These are phyloP conservation scores for Microcebus griseorufus DNA, from an alignment of 2,113 vertebrate genomes.

Conservation along the genomic window DNA sequence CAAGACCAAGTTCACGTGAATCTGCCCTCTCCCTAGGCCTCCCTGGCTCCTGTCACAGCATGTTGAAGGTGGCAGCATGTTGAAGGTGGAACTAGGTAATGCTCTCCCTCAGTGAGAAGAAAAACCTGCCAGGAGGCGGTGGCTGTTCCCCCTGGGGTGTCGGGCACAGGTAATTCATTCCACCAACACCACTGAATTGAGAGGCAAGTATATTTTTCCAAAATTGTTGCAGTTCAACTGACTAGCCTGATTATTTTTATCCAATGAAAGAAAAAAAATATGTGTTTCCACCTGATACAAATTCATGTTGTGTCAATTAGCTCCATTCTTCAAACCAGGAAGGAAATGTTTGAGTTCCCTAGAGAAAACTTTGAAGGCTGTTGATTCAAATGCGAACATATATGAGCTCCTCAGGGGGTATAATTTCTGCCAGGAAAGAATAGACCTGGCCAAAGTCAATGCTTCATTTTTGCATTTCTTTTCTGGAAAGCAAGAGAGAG, in stretches of 20 bases:
- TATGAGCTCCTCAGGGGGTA: neutral
- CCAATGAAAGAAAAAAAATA: neutral
- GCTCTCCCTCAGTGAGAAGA: neutral
- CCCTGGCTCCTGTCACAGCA: neutral
- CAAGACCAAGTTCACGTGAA: neutral
- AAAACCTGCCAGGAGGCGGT: neutral
- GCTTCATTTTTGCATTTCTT: neutral
- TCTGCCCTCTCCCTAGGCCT: neutral
- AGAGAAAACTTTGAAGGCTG: neutral
- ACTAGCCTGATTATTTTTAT: neutral
- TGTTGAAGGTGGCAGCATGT: neutral
- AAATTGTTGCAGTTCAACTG: neutral
- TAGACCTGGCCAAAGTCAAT: neutral
- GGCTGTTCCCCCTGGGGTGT: neutral
- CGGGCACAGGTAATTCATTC: neutral
- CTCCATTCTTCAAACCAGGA: constrained; percentile 39
- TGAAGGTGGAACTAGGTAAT: neutral
- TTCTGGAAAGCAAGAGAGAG: neutral
- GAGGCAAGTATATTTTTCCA: neutral
- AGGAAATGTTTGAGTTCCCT: constrained; percentile 30
- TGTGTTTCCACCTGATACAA: neutral
- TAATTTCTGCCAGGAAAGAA: constrained; percentile 44
- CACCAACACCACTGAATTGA: neutral
- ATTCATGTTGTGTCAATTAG: constrained; percentile 33
- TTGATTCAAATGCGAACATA: constrained; percentile 45